Percentiles rank a stretch among this genome's conserved stretches.
Conservation (phyloP, 2,888 invertebrate genomes). For the Bombylius discolor region DNA sequence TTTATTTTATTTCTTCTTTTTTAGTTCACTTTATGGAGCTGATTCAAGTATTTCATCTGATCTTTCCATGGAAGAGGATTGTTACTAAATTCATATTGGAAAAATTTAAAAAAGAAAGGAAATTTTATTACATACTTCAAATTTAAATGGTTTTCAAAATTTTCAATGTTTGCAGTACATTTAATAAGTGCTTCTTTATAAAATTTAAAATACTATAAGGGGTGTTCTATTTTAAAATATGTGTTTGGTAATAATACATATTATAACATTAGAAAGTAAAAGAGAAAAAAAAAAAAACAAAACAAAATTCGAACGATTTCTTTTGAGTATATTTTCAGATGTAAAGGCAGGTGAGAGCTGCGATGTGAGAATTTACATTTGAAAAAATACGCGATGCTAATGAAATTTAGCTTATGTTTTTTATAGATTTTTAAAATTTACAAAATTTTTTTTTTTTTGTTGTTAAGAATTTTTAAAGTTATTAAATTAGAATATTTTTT, state of each 20-base stretch:
- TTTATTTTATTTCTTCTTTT: conserved; percentile 14
- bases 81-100: conserved; percentile 30
- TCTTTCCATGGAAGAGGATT: conserved; percentile 79
- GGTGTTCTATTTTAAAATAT: no score
- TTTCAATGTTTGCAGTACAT: no score
- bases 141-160: not conserved
- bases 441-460: no score
- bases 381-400: conserved; percentile 23
- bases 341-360: conserved; percentile 28
- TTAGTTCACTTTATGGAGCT: conserved; percentile 63
- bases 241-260: no score
- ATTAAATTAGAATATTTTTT: no score
- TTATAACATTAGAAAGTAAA: not conserved
- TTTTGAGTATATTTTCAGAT: conserved; percentile 22
- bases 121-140: not conserved
- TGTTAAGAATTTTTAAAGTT: no score
- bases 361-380: conserved; percentile 26
- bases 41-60: conserved; percentile 68
- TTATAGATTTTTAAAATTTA: no score
- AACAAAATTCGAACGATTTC: conserved; percentile 16
- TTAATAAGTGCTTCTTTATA: no score
- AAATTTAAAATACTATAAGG: no score
- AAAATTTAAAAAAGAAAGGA: not conserved
- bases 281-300: not conserved
- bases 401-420: no score